A percentile compares a stretch with the other conserved stretches of the same genome.
Conservation (phyloP, 2,113 vertebrate species). For the Chloebia gouldiae region DNA sequence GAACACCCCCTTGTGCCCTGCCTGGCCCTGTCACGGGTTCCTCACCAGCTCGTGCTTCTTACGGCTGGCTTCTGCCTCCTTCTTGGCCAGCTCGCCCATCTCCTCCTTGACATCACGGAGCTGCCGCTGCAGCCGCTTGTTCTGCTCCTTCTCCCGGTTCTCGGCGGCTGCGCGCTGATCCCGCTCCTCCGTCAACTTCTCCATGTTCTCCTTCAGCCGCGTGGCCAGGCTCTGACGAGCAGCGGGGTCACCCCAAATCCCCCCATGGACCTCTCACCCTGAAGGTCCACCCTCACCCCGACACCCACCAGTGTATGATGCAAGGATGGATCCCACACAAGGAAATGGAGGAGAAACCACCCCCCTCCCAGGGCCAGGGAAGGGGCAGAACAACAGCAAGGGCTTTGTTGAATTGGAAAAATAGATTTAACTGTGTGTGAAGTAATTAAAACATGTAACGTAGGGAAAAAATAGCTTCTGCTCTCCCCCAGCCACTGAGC, state of each 20-base stretch:
- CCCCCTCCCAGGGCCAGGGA: not conserved
- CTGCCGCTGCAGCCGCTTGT: conserved; percentile 93
- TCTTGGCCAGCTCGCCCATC: conserved; percentile 90
- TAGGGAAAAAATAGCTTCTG: conserved; percentile 61
- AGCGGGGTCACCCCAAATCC: not conserved
- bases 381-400: not conserved
- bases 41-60: conserved; percentile 96
- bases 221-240: conserved; percentile 82
- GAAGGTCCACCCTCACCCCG: not conserved
- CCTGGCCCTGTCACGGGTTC: rapidly evolving
- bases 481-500: conserved; percentile 61
- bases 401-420: conserved; percentile 43
- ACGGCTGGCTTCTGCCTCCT: conserved; percentile 92
- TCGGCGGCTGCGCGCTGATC: conserved; percentile 87
- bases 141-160: conserved; percentile 94
- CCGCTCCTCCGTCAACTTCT: conserved; percentile 93
- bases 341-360: not conserved
- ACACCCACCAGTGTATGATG: not conserved
- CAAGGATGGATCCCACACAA: not conserved
- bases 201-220: conserved; percentile 93
- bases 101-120: conserved; percentile 93
- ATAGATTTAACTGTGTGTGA: conserved; percentile 65
- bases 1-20: not conserved
- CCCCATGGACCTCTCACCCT: rapidly evolving
- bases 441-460: conserved; percentile 65